Percentiles rank a stretch among this genome's conserved stretches.
phyloP scores from a whole-genome alignment of 2,888 invertebrate genomes.

The Cantharis rufa region DNA sequence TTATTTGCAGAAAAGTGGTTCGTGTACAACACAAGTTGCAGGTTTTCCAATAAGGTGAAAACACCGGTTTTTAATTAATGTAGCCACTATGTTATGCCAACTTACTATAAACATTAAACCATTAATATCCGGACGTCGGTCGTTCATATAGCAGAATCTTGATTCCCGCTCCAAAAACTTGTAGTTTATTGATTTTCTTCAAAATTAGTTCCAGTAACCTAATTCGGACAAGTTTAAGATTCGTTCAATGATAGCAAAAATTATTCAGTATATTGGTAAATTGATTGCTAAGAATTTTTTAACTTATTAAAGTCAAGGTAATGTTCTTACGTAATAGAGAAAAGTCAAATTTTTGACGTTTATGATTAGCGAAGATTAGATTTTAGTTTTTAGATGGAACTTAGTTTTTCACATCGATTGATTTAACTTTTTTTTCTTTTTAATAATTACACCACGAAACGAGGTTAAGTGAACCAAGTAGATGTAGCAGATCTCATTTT shows the following conservation, averaged over 20 bases:
- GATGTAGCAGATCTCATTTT: not conserved
- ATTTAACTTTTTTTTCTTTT: not conserved
- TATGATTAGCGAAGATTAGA: not conserved
- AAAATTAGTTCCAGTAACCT: not conserved
- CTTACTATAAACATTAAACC: not conserved
- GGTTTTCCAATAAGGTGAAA: not conserved
- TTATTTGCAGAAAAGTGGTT: not conserved
- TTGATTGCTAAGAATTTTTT: not conserved
- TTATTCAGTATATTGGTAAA: not conserved
- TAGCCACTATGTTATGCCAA: not conserved
- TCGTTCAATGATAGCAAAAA: too few relatives aligned
- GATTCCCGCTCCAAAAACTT: not conserved
- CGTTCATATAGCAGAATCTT: not conserved
- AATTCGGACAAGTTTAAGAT: not conserved
- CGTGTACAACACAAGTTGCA: not conserved
- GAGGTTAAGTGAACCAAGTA: not conserved
- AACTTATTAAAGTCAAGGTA: not conserved
- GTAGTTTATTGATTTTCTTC: not conserved
- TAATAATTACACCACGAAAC: not conserved
- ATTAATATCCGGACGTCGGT: not conserved
- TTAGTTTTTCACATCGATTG: not conserved
- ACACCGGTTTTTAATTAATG: not conserved
- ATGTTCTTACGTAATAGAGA: not conserved
- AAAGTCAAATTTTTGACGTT: not conserved
- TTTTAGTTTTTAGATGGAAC: not conserved